Conservation (phyloP, 1,140 invertebrate species). For the Aporrectodea caliginosa region DNA sequence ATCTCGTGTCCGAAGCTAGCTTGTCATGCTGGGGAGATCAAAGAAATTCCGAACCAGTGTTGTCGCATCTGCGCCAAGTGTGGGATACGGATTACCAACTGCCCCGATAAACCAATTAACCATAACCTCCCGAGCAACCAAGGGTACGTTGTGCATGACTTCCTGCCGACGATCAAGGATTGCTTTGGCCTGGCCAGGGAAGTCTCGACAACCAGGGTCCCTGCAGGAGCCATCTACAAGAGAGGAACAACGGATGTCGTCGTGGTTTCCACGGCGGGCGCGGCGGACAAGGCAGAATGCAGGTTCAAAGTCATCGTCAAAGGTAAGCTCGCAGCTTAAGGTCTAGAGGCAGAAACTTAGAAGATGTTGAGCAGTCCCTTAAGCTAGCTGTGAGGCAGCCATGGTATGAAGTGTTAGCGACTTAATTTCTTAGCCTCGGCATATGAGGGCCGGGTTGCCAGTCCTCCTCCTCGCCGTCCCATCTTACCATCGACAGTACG, state of each 20-base stretch:
- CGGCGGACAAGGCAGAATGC: neutral
- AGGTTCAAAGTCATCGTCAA: neutral
- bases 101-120: neutral
- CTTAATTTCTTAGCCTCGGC: too few relatives aligned
- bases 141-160: neutral
- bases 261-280: neutral
- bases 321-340: too few relatives aligned
- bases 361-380: too few relatives aligned
- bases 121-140: neutral
- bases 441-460: too few relatives aligned
- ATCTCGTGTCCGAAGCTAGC: neutral
- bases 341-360: too few relatives aligned
- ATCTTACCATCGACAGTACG: too few relatives aligned
- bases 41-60: neutral
- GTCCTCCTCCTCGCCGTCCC: too few relatives aligned
- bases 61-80: neutral
- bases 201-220: neutral
- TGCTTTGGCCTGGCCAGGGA: neutral
- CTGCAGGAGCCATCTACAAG: neutral
- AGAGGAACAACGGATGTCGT: neutral
- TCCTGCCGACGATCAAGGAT: neutral
- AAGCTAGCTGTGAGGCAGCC: too few relatives aligned
- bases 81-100: neutral
- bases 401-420: too few relatives aligned
- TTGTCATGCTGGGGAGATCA: neutral